phyloP scores from a whole-genome alignment of 2,113 vertebrate genomes.

The Actinemys pallida region DNA sequence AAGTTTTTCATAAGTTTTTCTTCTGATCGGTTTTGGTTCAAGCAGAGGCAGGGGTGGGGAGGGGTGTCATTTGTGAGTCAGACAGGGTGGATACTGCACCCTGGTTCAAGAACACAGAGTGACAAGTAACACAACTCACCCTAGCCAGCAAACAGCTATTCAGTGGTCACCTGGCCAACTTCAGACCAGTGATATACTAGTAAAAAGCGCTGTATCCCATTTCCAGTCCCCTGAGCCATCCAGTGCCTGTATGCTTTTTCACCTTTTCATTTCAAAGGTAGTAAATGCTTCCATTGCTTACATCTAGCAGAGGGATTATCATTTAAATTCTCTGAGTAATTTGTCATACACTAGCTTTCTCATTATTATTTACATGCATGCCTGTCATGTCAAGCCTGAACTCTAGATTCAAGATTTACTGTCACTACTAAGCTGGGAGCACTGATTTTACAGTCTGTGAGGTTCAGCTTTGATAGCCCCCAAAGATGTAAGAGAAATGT shows the following conservation, averaged over 20 bases:
- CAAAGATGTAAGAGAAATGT: not conserved
- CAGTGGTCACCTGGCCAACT: not conserved
- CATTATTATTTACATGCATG: not conserved
- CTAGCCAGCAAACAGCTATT: not conserved
- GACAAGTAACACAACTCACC: not conserved
- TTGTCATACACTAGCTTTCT: not conserved
- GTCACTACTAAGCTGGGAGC: not conserved
- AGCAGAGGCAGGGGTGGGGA: too few relatives aligned
- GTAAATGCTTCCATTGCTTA: not conserved
- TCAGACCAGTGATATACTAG: not conserved
- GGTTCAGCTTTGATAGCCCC: not conserved
- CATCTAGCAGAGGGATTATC: not conserved
- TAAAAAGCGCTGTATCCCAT: not conserved
- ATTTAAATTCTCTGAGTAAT: fast-evolving
- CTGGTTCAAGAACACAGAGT: too few relatives aligned
- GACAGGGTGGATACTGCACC: too few relatives aligned
- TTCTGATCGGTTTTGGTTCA: too few relatives aligned
- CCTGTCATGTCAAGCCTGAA: not conserved
- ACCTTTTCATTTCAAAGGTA: not conserved
- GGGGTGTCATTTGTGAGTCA: too few relatives aligned
- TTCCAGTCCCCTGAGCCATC: not conserved
- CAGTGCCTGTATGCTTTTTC: not conserved
- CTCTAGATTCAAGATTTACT: not conserved
- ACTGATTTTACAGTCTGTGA: not conserved
- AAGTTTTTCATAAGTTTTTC: too few relatives aligned